Evolutionary conservation across 2,797 vertebrate species (phyloP).

Genomic region (Poliocrania exsul): DNA sequence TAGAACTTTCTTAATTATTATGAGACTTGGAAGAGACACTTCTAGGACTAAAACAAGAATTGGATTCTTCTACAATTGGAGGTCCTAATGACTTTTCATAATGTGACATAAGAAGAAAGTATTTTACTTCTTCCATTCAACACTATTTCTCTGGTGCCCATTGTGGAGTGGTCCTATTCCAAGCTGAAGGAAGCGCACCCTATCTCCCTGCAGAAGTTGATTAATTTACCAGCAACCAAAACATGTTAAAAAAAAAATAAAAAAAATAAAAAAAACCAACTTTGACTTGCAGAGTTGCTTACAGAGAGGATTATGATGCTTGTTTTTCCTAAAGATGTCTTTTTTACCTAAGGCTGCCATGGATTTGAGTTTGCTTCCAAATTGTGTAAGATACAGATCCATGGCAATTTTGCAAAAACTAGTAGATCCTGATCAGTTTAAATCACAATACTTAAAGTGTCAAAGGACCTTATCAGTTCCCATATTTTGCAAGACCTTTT

Average conservation of each 20-base stretch:
- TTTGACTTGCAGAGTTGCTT: background rate
- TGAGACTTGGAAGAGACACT: background rate
- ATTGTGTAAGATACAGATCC: fast-evolving
- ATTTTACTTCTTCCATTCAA: background rate
- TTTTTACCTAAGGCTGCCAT: background rate
- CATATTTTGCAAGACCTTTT: background rate
- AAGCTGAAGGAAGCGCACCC: background rate
- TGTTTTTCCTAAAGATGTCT: background rate
- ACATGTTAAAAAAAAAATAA: fast-evolving
- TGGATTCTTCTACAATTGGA: background rate
- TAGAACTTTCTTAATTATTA: background rate
- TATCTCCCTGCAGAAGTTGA: background rate
- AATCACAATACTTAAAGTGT: background rate
- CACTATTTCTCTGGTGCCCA: background rate
- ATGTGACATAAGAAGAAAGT: background rate
- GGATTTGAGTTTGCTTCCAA: background rate
- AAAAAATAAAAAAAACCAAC: too few species aligned
- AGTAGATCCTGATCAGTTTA: background rate
- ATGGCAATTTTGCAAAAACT: background rate
- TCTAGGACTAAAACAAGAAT: background rate
- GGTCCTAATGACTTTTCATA: background rate
- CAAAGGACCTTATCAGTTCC: background rate
- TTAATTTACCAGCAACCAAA: background rate
- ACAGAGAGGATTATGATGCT: background rate
- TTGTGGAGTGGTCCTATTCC: background rate